Conservation (phyloP, 2,888 invertebrate species). For the Yponomeuta plumbellus region DNA sequence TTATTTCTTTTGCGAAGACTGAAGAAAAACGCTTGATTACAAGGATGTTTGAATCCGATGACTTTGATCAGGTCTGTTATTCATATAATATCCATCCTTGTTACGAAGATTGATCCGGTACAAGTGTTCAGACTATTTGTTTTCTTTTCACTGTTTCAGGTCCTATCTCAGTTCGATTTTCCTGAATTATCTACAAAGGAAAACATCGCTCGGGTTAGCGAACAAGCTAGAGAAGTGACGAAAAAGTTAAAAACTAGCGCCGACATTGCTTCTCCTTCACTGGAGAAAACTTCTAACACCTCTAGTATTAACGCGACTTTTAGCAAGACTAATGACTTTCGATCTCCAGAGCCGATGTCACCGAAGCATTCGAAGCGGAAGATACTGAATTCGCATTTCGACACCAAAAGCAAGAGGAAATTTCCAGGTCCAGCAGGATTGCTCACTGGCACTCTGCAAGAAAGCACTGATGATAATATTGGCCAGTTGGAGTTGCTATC, state of each 20-base stretch:
- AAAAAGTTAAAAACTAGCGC: neutral
- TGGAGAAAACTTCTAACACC: neutral
- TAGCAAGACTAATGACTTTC: neutral
- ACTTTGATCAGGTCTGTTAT: constrained; percentile 57
- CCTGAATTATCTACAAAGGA: constrained; percentile 30
- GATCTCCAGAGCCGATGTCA: neutral
- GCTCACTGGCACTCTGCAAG: constrained; percentile 48
- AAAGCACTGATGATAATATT: constrained; percentile 50
- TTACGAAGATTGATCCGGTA: too few species aligned
- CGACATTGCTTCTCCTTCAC: neutral
- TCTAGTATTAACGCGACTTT: constrained; percentile 5
- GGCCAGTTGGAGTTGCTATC: constrained; percentile 60
- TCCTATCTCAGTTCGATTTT: constrained; percentile 62
- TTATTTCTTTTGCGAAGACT: too few species aligned
- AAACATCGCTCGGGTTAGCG: neutral
- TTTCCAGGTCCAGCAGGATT: constrained; percentile 69
- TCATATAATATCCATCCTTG: constrained; percentile 12
- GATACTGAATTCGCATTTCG: constrained; percentile 59
- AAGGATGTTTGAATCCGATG: constrained; percentile 67
- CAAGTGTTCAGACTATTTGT: neutral
- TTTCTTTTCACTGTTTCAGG: constrained; percentile 34
- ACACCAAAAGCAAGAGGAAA: constrained; percentile 60
- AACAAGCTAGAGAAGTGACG: neutral
- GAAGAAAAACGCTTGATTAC: too few species aligned
- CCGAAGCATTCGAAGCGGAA: constrained; percentile 42